Conservation (phyloP, 2,888 invertebrate species). For the Globia sparganii region DNA sequence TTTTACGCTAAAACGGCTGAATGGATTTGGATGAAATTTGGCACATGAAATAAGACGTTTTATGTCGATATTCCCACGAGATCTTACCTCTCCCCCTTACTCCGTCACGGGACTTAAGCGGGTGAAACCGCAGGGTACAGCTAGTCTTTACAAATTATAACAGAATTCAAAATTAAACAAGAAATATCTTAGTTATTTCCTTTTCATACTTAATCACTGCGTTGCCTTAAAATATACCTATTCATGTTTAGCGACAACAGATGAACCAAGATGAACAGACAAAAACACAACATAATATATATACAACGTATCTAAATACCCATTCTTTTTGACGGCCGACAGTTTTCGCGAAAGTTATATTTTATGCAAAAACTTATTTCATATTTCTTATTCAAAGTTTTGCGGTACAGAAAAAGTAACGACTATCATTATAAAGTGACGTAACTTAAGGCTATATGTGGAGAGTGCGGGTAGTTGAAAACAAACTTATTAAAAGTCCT, state of each 20-base stretch:
- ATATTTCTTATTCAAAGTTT: slow-evolving; percentile 85
- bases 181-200: background rate
- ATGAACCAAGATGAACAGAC: slow-evolving; percentile 21
- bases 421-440: slow-evolving; percentile 55
- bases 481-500: slow-evolving; percentile 59
- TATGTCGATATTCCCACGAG: background rate
- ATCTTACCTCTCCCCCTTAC: too few relatives aligned
- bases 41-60: background rate
- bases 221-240: background rate
- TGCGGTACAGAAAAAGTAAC: slow-evolving; percentile 68
- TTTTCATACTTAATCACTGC: background rate
- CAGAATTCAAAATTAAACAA: background rate
- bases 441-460: slow-evolving; percentile 41
- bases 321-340: slow-evolving; percentile 76
- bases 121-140: background rate
- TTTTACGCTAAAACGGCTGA: background rate
- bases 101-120: background rate
- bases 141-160: too few relatives aligned
- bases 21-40: background rate
- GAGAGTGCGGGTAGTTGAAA: slow-evolving; percentile 41
- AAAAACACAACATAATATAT: slow-evolving; percentile 45
- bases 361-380: slow-evolving; percentile 86
- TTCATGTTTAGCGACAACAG: background rate
- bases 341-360: slow-evolving; percentile 82
- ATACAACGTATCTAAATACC: slow-evolving; percentile 62